Evolutionary conservation across 2,888 invertebrate genomes (phyloP).

Genomic region (Brachypalpus laphriformis): DNA sequence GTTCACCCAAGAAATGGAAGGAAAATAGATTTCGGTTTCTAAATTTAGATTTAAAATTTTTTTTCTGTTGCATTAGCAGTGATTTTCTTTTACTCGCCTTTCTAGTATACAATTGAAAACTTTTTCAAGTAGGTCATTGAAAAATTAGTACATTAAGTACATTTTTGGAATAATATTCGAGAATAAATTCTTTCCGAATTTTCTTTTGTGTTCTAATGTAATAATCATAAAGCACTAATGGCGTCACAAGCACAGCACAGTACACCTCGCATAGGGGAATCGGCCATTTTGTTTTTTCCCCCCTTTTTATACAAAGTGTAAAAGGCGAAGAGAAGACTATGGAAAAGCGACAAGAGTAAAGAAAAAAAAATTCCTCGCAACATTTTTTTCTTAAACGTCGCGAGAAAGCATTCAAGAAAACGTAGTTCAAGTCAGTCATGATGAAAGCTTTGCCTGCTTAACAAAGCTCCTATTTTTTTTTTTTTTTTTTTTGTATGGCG

Average conservation of each 20-base stretch:
- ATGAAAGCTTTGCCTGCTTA: conserved; percentile 23
- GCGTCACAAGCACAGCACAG: conserved; percentile 60
- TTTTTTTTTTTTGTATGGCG: not conserved
- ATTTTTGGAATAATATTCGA: not conserved
- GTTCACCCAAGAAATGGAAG: not conserved
- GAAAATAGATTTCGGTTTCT: conserved; percentile 38
- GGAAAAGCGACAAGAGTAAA: conserved; percentile 21
- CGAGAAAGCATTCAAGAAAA: conserved; percentile 53
- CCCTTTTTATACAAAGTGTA: conserved; percentile 48
- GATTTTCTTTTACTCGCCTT: not conserved
- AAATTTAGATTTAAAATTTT: conserved; percentile 49
- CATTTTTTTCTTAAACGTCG: conserved; percentile 23
- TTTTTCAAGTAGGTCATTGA: conserved; percentile 2
- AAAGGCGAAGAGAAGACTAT: conserved; percentile 15
- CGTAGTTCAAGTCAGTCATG: conserved; percentile 12
- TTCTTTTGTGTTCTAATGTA: conserved; percentile 38
- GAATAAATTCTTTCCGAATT: not conserved
- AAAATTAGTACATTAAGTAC: no score
- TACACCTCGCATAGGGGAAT: conserved; percentile 58
- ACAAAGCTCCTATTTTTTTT: conserved; percentile 2
- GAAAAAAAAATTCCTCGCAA: conserved; percentile 40
- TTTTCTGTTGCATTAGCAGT: conserved; percentile 13
- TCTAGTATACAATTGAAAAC: not conserved
- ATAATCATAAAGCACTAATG: conserved; percentile 69
- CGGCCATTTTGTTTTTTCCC: conserved; percentile 72